Percentiles rank a stretch among this genome's conserved stretches.
phyloP scores from a whole-genome alignment of 1,140 invertebrate species.

The Bicyclus anynana region DNA sequence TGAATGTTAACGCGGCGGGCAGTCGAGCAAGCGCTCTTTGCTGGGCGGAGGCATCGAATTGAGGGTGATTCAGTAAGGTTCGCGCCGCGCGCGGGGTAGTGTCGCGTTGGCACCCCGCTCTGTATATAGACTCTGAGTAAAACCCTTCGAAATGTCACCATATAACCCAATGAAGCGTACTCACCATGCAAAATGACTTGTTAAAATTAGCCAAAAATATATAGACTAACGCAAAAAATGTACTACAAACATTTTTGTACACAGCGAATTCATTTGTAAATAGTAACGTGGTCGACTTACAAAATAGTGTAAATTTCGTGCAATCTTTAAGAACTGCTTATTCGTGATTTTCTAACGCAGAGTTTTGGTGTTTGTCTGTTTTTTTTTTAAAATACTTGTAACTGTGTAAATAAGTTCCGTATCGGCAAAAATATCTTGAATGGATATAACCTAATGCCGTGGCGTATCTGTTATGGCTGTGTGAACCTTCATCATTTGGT shows the following conservation, averaged over 20 bases:
- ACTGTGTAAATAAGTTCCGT: constrained; percentile 13
- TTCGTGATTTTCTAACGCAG: constrained; percentile 15
- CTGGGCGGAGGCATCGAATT: constrained; percentile 73
- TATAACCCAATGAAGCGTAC: constrained; percentile 41
- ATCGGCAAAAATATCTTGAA: constrained; percentile 25
- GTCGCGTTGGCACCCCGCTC: constrained; percentile 47
- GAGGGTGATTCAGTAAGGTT: constrained; percentile 71
- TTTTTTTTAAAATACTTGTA: constrained; percentile 29
- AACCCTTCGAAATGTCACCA: constrained; percentile 63
- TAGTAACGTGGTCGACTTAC: constrained; percentile 39
- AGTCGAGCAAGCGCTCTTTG: constrained; percentile 69
- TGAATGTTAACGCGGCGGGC: constrained; percentile 26
- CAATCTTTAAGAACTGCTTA: constrained; percentile 14
- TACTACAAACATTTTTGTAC: constrained; percentile 27
- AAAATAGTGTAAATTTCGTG: constrained; percentile 22
- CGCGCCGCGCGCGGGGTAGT: constrained; percentile 60
- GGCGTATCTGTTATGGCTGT: constrained; percentile 64
- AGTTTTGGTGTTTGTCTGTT: constrained; percentile 21
- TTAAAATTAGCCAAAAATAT: constrained; percentile 25
- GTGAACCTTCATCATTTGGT: constrained; percentile 61
- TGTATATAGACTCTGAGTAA: constrained; percentile 59
- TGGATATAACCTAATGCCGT: constrained; percentile 59
- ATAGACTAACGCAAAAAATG: constrained; percentile 17
- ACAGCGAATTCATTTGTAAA: constrained; percentile 42
- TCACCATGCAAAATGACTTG: constrained; percentile 23